phyloP scores from a whole-genome alignment of 2,113 vertebrate species.

The Bagarius yarrelli region DNA sequence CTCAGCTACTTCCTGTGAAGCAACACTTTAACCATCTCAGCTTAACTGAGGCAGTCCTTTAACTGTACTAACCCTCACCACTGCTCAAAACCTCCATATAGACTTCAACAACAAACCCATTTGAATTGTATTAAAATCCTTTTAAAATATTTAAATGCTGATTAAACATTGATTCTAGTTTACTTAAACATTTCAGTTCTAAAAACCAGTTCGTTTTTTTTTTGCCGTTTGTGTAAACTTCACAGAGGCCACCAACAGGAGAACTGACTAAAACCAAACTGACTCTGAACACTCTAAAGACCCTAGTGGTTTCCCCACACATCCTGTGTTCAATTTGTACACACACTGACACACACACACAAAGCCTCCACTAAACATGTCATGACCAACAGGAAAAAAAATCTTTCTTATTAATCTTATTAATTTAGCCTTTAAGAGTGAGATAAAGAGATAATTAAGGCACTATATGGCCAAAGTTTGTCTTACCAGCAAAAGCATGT shows the following conservation, averaged over 20 bases:
- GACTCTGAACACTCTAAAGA: constrained; percentile 23
- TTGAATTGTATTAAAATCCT: background rate
- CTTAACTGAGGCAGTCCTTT: constrained; percentile 19
- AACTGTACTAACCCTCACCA: constrained; percentile 3
- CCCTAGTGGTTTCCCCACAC: constrained; percentile 38
- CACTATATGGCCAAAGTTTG: no score
- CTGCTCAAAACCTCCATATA: background rate
- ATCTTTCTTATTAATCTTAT: no score
- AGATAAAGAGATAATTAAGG: no score
- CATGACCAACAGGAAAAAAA: background rate
- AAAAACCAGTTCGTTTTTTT: no score
- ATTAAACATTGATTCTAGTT: background rate
- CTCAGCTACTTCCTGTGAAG: constrained; percentile 51
- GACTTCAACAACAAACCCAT: background rate
- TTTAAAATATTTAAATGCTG: background rate
- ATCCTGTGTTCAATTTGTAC: constrained; percentile 45
- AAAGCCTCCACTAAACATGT: background rate
- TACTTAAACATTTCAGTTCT: no score
- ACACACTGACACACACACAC: background rate
- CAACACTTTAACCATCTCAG: constrained; percentile 53
- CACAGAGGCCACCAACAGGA: constrained; percentile 2
- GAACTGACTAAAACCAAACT: constrained; percentile 1
- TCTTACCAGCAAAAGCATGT: no score
- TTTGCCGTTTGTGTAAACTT: no score
- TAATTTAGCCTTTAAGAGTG: no score